Conservation (phyloP, 2,888 invertebrate species). For the Ectobius pallidus region DNA sequence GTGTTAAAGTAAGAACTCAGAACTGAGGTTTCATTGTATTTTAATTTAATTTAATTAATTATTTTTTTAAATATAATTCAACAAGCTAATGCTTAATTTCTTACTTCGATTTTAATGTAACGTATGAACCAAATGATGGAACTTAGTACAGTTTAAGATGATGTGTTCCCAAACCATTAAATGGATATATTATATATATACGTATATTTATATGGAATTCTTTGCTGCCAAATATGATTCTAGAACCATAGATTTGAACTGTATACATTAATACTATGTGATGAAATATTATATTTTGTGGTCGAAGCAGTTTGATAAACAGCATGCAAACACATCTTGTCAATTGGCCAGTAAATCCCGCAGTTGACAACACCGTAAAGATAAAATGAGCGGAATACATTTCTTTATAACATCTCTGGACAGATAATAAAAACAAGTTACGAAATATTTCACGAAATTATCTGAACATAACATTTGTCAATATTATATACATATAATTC, state of each 20-base stretch:
- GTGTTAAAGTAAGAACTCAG: no score
- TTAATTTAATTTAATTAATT: no score
- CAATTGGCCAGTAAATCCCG: constrained; percentile 26
- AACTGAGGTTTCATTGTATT: no score
- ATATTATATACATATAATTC: constrained; percentile 17
- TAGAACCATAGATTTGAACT: constrained; percentile 21
- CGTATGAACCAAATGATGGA: not conserved
- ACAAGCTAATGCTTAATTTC: no score
- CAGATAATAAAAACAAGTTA: not conserved
- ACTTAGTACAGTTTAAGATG: not conserved
- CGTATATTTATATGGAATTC: not conserved
- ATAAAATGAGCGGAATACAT: constrained; percentile 20
- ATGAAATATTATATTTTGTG: constrained; percentile 31
- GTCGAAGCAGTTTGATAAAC: constrained; percentile 35
- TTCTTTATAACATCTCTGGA: not conserved
- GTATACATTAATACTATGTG: constrained; percentile 32
- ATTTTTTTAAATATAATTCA: no score
- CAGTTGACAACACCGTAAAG: constrained; percentile 28
- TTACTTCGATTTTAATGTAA: not conserved
- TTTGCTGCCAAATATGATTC: constrained; percentile 8
- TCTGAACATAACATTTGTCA: not conserved
- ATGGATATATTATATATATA: not conserved
- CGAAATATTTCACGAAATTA: not conserved
- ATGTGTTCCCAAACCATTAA: no score
- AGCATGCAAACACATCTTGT: constrained; percentile 36